A percentile compares a stretch with the other conserved stretches of the same genome.
Conservation (phyloP, 2,888 invertebrate genomes). For the Xestia c-nigrum region DNA sequence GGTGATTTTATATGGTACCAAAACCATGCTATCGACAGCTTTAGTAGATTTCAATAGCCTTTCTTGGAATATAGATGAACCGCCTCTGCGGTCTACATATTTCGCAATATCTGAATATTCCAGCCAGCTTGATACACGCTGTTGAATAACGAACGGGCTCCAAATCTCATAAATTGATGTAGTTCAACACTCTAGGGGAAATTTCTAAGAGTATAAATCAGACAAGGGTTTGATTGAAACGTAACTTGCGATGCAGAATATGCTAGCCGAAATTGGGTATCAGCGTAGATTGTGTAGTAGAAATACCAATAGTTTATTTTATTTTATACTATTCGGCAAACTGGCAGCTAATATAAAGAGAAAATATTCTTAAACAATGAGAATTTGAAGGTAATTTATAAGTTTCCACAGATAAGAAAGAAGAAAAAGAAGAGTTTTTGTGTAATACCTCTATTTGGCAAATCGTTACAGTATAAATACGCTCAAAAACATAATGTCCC, state of each 20-base stretch:
- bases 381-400: no score
- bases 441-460: background rate
- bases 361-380: no score
- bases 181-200: constrained; percentile 24
- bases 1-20: no score
- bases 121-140: constrained; percentile 36
- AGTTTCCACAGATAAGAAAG: no score
- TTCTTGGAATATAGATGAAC: constrained; percentile 5
- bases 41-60: background rate
- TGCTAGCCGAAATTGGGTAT: background rate
- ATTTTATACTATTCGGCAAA: no score
- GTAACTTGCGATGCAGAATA: background rate
- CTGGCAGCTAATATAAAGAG: no score
- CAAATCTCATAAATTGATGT: constrained; percentile 46
- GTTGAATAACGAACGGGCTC: constrained; percentile 35
- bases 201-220: constrained; percentile 28
- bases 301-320: no score
- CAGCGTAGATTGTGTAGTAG: background rate
- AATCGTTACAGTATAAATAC: background rate
- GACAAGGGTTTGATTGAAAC: background rate
- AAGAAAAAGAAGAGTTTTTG: background rate
- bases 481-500: background rate
- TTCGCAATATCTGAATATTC: constrained; percentile 41
- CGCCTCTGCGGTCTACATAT: background rate
- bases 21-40: background rate